Percentiles rank a stretch among this genome's conserved stretches.
phyloP scores from a whole-genome alignment of 2,888 invertebrate genomes.

The Aromia moschata region DNA sequence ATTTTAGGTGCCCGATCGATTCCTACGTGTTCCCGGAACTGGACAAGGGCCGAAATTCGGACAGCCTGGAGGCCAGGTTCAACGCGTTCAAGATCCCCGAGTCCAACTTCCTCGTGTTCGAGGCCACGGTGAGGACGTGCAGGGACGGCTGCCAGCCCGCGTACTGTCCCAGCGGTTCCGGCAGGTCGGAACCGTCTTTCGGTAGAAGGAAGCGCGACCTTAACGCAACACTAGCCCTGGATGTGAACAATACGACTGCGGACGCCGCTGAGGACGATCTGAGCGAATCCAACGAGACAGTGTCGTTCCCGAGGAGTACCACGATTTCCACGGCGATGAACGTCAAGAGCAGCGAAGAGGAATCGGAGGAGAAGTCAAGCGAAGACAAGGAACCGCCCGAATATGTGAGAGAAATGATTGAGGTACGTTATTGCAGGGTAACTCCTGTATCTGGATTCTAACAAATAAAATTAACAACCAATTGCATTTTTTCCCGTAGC shows the following conservation, averaged over 20 bases:
- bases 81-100: conserved; percentile 95
- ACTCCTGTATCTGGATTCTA: no score
- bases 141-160: conserved; percentile 91
- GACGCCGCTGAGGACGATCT: conserved; percentile 25
- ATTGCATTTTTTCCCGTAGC: no score
- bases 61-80: conserved; percentile 89
- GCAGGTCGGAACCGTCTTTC: conserved; percentile 84
- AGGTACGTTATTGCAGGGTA: no score
- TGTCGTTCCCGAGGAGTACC: conserved; percentile 58
- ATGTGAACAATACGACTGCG: conserved; percentile 42
- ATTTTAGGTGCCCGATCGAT: conserved; percentile 85
- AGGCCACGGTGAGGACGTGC: conserved; percentile 90
- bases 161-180: conserved; percentile 78
- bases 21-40: conserved; percentile 91
- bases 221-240: conserved; percentile 53
- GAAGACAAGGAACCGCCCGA: conserved; percentile 66
- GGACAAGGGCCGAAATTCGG: conserved; percentile 84
- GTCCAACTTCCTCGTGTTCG: conserved; percentile 92
- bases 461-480: no score
- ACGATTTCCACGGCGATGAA: conserved; percentile 10
- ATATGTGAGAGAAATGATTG: conserved; percentile 89
- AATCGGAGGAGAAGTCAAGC: conserved; percentile 64
- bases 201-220: conserved; percentile 73
- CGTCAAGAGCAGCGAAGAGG: conserved; percentile 40
- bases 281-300: conserved; percentile 49